Base-by-base conservation (phyloP, 2,888 invertebrate species). In the Nomada fabriciana region DNA sequence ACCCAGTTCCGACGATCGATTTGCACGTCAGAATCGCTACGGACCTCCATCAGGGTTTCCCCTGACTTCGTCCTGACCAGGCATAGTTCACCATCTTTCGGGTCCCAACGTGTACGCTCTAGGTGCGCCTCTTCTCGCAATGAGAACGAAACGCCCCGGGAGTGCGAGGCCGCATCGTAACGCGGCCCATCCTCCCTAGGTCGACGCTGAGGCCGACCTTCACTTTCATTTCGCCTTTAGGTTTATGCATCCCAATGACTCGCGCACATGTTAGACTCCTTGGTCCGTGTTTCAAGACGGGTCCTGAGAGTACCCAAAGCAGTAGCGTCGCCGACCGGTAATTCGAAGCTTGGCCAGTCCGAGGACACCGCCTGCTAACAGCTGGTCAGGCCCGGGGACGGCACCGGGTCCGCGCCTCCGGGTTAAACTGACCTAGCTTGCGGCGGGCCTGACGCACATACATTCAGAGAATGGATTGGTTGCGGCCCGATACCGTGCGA, bases 1-100 rank as follows among this genome's bases (percentile, higher is more conserved):
- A 25, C 53, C 53, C 96, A 96, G 95, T 95, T 96, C 95, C 94
- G 95, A 96, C 95, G 96, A 96, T 96, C 96, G 96, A 96, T 96
- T 96, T 96, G 96, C 96, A 96, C 96, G 96, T 96, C 96, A 53
- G 96, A 95, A 95, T 95, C 95, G 68, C 95, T 95, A 95, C 95
- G 95, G 95, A 96, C 95, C 96, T 96, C 96, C 96, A 96, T 96
- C 95, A 96, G 96, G 95, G 43, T 36, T 75, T 69, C 69, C 43
- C 25, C 53, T 29, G 53, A 36, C 96, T 96, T 96, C 95, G 94
- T 95, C 95, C 96, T 96, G 95, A 95, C 95, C 96, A 95, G 95
- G 95, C 94, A 90, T 92, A 89, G n/a, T n/a, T n/a, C n/a, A n/a
- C n/a, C n/a, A n/a, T n/a, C n/a, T n/a, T n/a, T n/a, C n/a, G n/a